Conservation (phyloP, 2,113 vertebrate species). For the Elephantulus edwardii region DNA sequence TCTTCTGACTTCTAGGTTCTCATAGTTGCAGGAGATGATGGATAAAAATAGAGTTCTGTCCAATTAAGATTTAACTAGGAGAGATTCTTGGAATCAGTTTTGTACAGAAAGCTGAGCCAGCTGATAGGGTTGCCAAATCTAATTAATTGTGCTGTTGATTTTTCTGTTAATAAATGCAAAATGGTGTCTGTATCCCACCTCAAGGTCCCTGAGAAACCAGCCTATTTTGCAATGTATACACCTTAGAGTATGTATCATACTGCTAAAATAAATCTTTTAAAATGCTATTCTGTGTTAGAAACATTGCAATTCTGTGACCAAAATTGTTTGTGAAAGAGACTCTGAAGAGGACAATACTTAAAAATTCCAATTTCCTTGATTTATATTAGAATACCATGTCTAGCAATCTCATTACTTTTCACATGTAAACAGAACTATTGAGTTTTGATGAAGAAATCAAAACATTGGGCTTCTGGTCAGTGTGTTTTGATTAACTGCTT, state of each 20-base stretch:
- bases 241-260: neutral
- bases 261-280: neutral
- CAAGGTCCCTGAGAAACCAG: neutral
- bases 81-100: neutral
- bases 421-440: conserved; percentile 13
- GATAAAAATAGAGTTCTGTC: neutral
- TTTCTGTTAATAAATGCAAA: conserved; percentile 42
- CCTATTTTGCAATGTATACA: neutral
- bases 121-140: neutral
- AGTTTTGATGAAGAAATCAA: conserved; percentile 29
- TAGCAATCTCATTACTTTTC: neutral
- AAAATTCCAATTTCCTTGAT: neutral
- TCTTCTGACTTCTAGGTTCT: neutral
- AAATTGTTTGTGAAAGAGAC: neutral
- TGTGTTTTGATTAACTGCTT: neutral
- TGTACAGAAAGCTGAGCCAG: conserved; percentile 6
- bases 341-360: neutral
- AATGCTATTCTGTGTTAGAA: neutral
- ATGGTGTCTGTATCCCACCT: neutral
- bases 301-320: neutral
- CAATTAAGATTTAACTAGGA: neutral
- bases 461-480: neutral
- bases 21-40: neutral
- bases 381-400: neutral
- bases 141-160: conserved; percentile 23